Base-by-base conservation (phyloP, 1,140 invertebrate species). In the Philopotamus ludificatus region DNA sequence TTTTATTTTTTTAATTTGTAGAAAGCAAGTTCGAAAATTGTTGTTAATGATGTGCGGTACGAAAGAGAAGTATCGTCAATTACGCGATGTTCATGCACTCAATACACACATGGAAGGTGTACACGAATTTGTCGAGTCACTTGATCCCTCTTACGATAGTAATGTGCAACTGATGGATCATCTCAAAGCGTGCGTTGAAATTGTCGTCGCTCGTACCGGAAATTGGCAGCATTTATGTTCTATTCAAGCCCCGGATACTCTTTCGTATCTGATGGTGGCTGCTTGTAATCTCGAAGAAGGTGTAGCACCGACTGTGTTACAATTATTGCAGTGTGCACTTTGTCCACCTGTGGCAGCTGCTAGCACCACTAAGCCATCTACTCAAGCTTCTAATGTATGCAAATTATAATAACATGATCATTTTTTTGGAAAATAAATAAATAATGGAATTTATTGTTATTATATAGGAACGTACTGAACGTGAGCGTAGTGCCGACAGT, bases 181-280 rank as follows among this genome's bases (percentile, higher is more conserved):
- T 81, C 78, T 99, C 50, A 97, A 97, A 75, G 78, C 90, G 15
- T 97, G 95, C 72, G 86, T 92, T 55, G 97, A 99, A 75, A 93
- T 98, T 64, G 94, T 94, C 18, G 87, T 88, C 12, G 89, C 87
- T 70, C 86, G 95, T n/a, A 94, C 93, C 0, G 86, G 89, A 59
- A 98, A 98, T 79, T 98, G 96, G 96, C 95, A 98, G 77, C 85
- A 89, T 71, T 95, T 94, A 76, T 98, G 95, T 74, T 76, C 88
- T 9, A 82, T 85, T 21, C 87, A 93, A 67, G 83, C 89, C 25
- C 81, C 81, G 62, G 84, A 87, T 70, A 87, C 92, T 0, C 81
- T 97, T 41, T 80, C 87, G 8, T 94, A 92, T 81, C 78, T 95
- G 63, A 83, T 94, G 69, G 83, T 86, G 70, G 86, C 90, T 42